Percentiles rank a stretch among this genome's conserved stretches.
Evolutionary conservation across 2,113 vertebrate genomes (phyloP).

Genomic region (Strix aluco): DNA sequence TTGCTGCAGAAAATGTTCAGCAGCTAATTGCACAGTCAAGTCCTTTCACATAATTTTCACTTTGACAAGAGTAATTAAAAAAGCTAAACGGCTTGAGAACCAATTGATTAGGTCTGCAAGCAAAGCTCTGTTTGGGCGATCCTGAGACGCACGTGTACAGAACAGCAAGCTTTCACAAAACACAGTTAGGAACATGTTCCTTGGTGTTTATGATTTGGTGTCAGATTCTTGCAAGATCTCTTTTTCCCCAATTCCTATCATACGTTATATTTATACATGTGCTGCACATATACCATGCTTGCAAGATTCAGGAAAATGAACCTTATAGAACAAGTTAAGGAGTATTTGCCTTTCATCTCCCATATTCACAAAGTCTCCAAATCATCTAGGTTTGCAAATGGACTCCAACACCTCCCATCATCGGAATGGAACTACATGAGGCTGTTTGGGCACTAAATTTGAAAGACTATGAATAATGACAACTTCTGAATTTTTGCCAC

Average conservation of each 20-base stretch:
- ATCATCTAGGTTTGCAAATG: not conserved
- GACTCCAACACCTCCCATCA: not conserved
- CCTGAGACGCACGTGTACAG: not conserved
- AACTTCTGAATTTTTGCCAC: not conserved
- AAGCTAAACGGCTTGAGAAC: conserved; percentile 35
- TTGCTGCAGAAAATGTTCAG: conserved; percentile 38
- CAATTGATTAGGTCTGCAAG: conserved; percentile 64
- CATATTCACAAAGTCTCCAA: not conserved
- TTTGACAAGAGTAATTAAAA: conserved; percentile 70
- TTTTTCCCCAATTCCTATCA: not conserved
- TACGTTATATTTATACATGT: not conserved
- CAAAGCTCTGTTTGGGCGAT: not conserved
- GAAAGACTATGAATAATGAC: not conserved
- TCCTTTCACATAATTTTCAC: conserved; percentile 58
- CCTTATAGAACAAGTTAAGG: not conserved
- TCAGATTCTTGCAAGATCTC: not conserved
- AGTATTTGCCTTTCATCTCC: not conserved
- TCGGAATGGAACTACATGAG: not conserved
- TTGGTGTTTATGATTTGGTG: not conserved
- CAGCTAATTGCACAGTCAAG: conserved; percentile 66
- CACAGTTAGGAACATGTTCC: not conserved
- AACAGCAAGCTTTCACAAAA: not conserved
- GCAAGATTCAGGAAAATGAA: not conserved
- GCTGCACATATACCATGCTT: not conserved
- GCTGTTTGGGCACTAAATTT: not conserved